Percentiles rank a stretch among this genome's conserved stretches.
phyloP scores from a whole-genome alignment of 2,797 vertebrate genomes.

The Hapalemur alaotrensis region DNA sequence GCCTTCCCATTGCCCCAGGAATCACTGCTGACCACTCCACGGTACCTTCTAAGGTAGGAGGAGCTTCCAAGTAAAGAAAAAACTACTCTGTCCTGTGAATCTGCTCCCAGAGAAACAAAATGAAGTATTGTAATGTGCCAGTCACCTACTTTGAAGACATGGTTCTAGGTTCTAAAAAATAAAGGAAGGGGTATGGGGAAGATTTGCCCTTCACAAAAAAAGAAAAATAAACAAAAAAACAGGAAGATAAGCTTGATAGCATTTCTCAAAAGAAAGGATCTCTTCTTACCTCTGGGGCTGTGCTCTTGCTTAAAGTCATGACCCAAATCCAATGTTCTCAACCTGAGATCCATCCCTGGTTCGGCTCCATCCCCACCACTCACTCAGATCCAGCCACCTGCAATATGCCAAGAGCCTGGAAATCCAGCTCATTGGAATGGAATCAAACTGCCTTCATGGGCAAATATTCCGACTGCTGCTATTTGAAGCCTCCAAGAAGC shows the following conservation, averaged over 20 bases:
- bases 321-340: not conserved
- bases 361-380: not conserved
- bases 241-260: slow-evolving; percentile 37
- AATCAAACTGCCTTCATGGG: slow-evolving; percentile 66
- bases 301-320: not conserved
- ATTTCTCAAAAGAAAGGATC: slow-evolving; percentile 41
- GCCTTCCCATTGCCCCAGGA: not conserved
- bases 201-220: not conserved
- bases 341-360: not conserved
- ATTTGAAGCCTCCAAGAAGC: slow-evolving; percentile 73
- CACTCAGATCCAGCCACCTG: not conserved
- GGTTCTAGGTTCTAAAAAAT: not conserved
- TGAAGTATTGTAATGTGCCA: not conserved
- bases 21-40: not conserved
- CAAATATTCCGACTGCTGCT: slow-evolving; percentile 77
- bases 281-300: slow-evolving; percentile 74
- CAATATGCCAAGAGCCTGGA: not conserved
- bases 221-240: not conserved
- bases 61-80: not conserved
- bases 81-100: not conserved
- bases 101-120: not conserved
- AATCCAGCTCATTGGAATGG: slow-evolving; percentile 40
- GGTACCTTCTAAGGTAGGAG: not conserved
- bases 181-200: not conserved
- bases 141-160: not conserved